Percentiles rank a stretch among this genome's conserved stretches.
Evolutionary conservation across 2,113 vertebrate species (phyloP).

Genomic region (Cephalopholis sonnerati): DNA sequence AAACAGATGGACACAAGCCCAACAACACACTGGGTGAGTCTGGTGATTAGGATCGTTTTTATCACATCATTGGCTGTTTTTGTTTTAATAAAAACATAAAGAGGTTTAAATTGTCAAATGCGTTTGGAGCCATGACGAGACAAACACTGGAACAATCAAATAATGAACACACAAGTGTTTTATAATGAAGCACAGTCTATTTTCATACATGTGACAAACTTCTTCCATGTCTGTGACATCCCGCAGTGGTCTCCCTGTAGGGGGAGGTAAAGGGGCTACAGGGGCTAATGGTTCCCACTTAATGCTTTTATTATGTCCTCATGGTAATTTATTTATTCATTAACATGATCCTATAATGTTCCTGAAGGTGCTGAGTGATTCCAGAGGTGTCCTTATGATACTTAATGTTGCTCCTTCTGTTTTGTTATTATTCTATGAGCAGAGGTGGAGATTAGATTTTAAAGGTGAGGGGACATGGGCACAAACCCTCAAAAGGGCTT

Average conservation of each 20-base stretch:
- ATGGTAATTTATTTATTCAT: background rate
- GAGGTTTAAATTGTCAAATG: background rate
- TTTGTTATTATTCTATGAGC: background rate
- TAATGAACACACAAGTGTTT: background rate
- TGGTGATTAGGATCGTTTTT: background rate
- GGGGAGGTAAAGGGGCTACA: background rate
- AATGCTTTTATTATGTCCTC: slow-evolving; percentile 16
- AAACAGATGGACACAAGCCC: slow-evolving; percentile 60
- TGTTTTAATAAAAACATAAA: background rate
- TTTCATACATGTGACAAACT: slow-evolving; percentile 29
- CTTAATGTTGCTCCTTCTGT: background rate
- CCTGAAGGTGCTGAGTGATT: background rate
- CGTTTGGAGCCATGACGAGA: background rate
- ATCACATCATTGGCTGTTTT: background rate
- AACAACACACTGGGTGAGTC: slow-evolving; percentile 65
- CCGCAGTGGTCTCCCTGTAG: background rate
- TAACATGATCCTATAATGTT: background rate
- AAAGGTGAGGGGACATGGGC: background rate
- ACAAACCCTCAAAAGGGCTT: too few relatives aligned
- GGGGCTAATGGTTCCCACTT: background rate
- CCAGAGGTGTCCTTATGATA: background rate
- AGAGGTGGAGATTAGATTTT: too few relatives aligned
- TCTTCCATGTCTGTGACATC: background rate
- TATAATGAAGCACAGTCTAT: background rate
- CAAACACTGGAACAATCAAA: background rate